Base-by-base conservation (phyloP, 2,113 vertebrate species). In the Hyperoodon ampullatus region DNA sequence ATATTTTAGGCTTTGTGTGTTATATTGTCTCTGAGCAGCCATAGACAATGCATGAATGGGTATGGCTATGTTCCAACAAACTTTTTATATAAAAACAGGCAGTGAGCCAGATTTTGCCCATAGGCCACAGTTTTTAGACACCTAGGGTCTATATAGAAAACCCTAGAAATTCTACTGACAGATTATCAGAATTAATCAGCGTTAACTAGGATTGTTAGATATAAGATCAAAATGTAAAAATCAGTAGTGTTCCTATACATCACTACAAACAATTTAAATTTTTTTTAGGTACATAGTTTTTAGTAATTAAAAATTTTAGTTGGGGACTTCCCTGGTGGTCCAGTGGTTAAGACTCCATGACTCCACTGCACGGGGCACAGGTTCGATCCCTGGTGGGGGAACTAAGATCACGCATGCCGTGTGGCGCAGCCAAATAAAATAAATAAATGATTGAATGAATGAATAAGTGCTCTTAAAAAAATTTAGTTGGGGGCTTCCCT, bases 141-240 rank as follows among this genome's bases (percentile, higher is more conserved):
- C 7, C 6, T 96, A 50, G 50, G 60, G 4, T 78, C 19, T 93
- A 30, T 55, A 82, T 28, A 88, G 68, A 61, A 97, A 95, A 96
- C 77, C 26, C 58, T 90, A 63, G 53, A 77, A 71, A 87, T 92
- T 94, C 33, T 86, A 55, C 10, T 75, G 60, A 89, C 14, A 95
- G 50, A 85, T 96, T 74, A 55, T 61, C 71, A 91, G 50, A 95
- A 83, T 92, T 84, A 75, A 8, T 94, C 74, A 94, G 33, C 50
- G 14, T 77, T 92, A 61, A 68, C 28, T 75, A 94, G 65, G 60
- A 92, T 58, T 44, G 23, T 50, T 58, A 91, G 10, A 89, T 39
- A 44, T 21, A 80, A 80, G 55, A 47, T 82, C 42, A 87, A 78
- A 90, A 33, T 81, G 8, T 83, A 84, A 66, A 81, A 89, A 39